Base-by-base conservation (phyloP, 1,140 invertebrate genomes). In the Trichoplusia ni region DNA sequence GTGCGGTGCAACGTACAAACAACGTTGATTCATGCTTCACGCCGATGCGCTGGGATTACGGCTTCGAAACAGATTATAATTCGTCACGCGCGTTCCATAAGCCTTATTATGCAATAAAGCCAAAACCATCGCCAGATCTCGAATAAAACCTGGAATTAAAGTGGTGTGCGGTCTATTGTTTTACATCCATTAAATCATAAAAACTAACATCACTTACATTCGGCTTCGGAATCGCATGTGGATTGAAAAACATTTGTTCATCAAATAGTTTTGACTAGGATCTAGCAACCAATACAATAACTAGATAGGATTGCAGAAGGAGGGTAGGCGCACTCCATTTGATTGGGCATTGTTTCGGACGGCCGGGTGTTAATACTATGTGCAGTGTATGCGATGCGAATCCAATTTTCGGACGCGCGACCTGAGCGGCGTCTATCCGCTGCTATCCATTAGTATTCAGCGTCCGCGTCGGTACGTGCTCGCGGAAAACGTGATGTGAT, bases 281-380 rank as follows among this genome's bases (percentile, higher is more conserved):
- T 51, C 18, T 11, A 51, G 1, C 29, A 51, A 51, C 9, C 47
- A 21, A 42, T 42, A 42, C 18, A 56, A 56, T 56, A 58, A 29
- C 19, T n/a, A 11, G 25, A 29, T 42, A 6, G 23, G 29, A 18
- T 9, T n/a, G 8, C 14, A 18, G 33, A 59, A 54, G 42, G 13
- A 63, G 29, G 46, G 66, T 21, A 13, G 47, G 67, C 64, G 71
- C 77, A 74, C 74, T 75, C 62, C 62, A 73, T 80, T 79, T 89
- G 80, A 89, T 89, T 89, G 84, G 78, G 68, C 73, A 84, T 87
- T 89, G 86, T 89, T 86, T 85, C 75, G 66, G 37, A 42, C 33
- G 62, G 66, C 64, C 61, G 60, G 61, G 23, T 73, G 69, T 75
- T 81, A 84, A 82, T 81, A 80, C 75, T 44, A 29, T 44, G 75